Percentiles rank a stretch among this genome's conserved stretches.
Conservation (phyloP, 1,140 invertebrate genomes). For the Drosophila leontia region DNA sequence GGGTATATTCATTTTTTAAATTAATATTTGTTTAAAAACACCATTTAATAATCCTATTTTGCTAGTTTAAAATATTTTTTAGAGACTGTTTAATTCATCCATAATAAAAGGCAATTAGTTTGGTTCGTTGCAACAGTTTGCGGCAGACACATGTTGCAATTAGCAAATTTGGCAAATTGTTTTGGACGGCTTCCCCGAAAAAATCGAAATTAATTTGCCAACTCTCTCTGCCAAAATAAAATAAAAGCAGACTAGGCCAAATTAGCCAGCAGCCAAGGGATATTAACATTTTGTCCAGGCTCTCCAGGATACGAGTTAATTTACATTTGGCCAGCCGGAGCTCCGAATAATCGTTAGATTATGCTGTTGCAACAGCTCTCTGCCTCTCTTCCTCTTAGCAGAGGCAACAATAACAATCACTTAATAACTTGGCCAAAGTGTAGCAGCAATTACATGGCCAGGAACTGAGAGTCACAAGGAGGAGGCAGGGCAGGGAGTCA, state of each 20-base stretch:
- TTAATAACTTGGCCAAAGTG: slow-evolving; percentile 78
- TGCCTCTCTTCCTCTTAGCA: background rate
- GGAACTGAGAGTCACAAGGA: slow-evolving; percentile 1
- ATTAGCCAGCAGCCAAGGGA: slow-evolving; percentile 13
- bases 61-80: background rate
- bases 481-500: background rate
- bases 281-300: slow-evolving; percentile 20
- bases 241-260: slow-evolving; percentile 30
- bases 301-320: slow-evolving; percentile 52
- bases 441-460: slow-evolving; percentile 74
- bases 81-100: slow-evolving; percentile 10
- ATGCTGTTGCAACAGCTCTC: slow-evolving; percentile 56
- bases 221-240: slow-evolving; percentile 12
- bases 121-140: slow-evolving; percentile 62
- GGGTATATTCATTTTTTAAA: background rate
- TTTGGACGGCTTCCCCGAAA: slow-evolving; percentile 13
- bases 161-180: slow-evolving; percentile 51
- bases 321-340: slow-evolving; percentile 58
- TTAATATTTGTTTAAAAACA: background rate
- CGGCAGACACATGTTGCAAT: slow-evolving; percentile 37
- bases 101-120: slow-evolving; percentile 74
- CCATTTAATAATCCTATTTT: background rate
- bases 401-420: slow-evolving; percentile 60
- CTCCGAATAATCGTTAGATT: slow-evolving; percentile 72
- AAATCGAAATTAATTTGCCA: slow-evolving; percentile 72